phyloP scores from a whole-genome alignment of 2,113 vertebrate species.

The Nymphicus hollandicus region DNA sequence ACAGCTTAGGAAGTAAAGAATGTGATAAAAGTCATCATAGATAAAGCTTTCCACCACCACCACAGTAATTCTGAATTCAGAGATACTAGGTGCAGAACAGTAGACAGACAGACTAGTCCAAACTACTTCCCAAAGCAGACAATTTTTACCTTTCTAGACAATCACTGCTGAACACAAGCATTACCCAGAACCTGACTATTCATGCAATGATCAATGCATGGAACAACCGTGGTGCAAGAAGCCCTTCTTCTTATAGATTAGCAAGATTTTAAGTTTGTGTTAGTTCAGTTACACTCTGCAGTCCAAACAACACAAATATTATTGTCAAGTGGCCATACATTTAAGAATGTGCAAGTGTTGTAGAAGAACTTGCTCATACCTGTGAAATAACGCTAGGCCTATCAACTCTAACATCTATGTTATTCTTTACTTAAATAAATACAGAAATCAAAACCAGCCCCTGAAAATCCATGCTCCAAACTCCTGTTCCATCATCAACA shows the following conservation, averaged over 20 bases:
- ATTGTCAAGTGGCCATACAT: not conserved
- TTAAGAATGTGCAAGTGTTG: not conserved
- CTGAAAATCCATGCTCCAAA: not conserved
- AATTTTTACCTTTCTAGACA: not conserved
- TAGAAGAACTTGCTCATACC: not conserved
- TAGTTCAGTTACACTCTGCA: not conserved
- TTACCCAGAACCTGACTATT: not conserved
- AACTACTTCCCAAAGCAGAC: not conserved
- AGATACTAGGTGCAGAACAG: not conserved
- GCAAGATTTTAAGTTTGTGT: not conserved
- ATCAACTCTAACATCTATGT: not conserved
- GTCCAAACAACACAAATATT: not conserved
- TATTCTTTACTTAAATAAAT: not conserved
- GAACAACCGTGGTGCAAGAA: not conserved
- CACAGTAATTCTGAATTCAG: not conserved
- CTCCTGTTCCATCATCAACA: not conserved
- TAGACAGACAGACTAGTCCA: rapidly evolving
- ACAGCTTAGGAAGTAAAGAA: not conserved
- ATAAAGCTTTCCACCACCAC: not conserved
- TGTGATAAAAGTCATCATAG: not conserved
- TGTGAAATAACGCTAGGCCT: not conserved
- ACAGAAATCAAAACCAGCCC: not conserved
- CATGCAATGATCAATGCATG: not conserved
- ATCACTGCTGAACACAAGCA: not conserved
- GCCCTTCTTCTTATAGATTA: not conserved